Evolutionary conservation across 2,888 invertebrate genomes (phyloP), one percentile per base, ranked within the genome.

Genomic region (Busseola fusca): DNA sequence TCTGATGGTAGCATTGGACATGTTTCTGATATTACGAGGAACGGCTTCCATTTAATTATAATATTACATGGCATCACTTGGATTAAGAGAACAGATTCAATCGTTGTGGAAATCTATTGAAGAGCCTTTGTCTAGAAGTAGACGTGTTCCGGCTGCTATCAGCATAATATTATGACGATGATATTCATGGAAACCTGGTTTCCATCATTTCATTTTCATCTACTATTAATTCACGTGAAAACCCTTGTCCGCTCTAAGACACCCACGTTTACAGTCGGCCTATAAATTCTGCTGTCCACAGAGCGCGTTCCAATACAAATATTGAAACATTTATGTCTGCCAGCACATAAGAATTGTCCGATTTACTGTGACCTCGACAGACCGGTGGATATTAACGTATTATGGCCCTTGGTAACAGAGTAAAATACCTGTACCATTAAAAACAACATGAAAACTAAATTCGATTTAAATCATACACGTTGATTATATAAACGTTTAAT

Each of bases 401-500:
- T 56, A 70, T 57, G 7, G 57, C 48, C 37, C 63, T 50, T 54
- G 25, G 68, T 67, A 69, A 81, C 77, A 69, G 48, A 68, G 66
- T 69, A 60, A 63, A 73, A 66, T 77, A 70, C 74, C 54, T 74
- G 81, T 80, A 58, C 74, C 27, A 80, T 80, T 80, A 81, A 74
- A 71, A 81, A 66, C 69, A 78, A 80, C 74, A 80, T 59, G 60
- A 78, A 81, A 81, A 69, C 30, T 60, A 45, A 74, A 77, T 81
- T 77, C 71, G 64, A 81, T 78, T 81, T 71, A 69, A 74, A 74
- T 74, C 74, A 74, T 56, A 81, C 74, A 80, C 57, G 74, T 74
- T 74, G 81, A 77, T 81, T 73, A 77, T 74, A 72, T 74, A 73
- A 74, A 80, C 69, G 66, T 66, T 64, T 69, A 71, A 81, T 81